Evolutionary conservation across 2,113 vertebrate species (phyloP).

Genomic region (Oncorhynchus tshawytscha): DNA sequence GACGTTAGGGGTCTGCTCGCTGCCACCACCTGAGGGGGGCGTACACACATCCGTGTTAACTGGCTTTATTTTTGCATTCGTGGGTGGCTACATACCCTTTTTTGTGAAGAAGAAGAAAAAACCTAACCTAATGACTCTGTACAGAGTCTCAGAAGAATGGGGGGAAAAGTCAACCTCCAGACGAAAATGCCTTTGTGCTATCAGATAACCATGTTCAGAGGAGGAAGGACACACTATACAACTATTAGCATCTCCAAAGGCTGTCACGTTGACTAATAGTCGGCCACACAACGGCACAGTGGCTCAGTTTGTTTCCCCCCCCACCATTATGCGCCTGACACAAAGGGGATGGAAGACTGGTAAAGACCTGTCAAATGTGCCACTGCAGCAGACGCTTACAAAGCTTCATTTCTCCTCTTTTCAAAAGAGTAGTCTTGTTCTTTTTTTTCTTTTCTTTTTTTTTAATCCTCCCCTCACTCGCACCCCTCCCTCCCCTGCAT

Average conservation of each 20-base stretch:
- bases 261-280: conserved; percentile 81
- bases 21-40: conserved; percentile 63
- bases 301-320: conserved; percentile 91
- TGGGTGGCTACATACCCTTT: conserved; percentile 42
- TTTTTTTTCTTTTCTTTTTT: conserved; percentile 78
- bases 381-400: conserved; percentile 82
- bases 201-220: conserved; percentile 76
- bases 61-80: conserved; percentile 41
- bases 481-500: conserved; percentile 28
- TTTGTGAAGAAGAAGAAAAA: conserved; percentile 36
- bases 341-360: conserved; percentile 88
- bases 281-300: conserved; percentile 76
- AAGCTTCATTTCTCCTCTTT: conserved; percentile 70
- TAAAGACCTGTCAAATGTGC: conserved; percentile 92
- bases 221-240: conserved; percentile 82
- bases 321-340: conserved; percentile 87
- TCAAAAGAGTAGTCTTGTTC: conserved; percentile 59
- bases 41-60: conserved; percentile 23
- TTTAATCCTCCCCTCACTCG: conserved; percentile 57
- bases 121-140: conserved; percentile 76
- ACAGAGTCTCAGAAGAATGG: conserved; percentile 73
- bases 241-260: conserved; percentile 98
- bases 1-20: conserved; percentile 19
- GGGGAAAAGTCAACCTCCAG: conserved; percentile 69
- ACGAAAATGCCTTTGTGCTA: conserved; percentile 81